Percentiles rank a stretch among this genome's conserved stretches.
Evolutionary conservation across 1,140 invertebrate species (phyloP).

Genomic region (Solenopsis invicta): DNA sequence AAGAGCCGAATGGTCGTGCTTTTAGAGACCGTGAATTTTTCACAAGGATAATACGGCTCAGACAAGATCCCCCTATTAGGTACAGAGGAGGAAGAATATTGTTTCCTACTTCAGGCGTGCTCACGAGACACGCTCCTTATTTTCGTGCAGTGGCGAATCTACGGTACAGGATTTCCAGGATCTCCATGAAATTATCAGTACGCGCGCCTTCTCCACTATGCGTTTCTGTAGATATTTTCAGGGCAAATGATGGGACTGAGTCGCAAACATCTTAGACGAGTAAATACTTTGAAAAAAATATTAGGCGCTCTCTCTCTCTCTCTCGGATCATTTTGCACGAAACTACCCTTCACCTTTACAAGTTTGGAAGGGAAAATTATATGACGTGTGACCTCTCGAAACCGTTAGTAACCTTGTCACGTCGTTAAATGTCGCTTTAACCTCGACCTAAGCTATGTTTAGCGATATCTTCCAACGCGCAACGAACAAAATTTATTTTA

Average conservation of each 20-base stretch:
- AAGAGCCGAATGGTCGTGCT: constrained; percentile 67
- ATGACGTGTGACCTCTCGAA: not conserved
- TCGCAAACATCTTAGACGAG: not conserved
- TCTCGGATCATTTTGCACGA: not conserved
- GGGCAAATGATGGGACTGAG: not conserved
- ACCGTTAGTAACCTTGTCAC: not conserved
- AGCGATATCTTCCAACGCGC: not conserved
- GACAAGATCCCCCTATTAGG: constrained; percentile 63
- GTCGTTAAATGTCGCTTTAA: constrained; percentile 17
- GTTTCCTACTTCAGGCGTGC: constrained; percentile 25
- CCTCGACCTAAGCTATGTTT: constrained; percentile 16
- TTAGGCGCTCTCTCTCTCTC: too few species aligned
- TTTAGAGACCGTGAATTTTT: constrained; percentile 78
- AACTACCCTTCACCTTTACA: not conserved
- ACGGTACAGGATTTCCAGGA: constrained; percentile 30
- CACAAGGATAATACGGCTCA: constrained; percentile 74
- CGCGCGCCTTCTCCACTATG: too few species aligned
- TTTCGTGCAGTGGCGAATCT: not conserved
- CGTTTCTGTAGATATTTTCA: not conserved
- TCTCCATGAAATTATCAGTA: constrained; percentile 55
- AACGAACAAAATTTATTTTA: constrained; percentile 12
- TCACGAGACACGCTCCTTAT: constrained; percentile 28
- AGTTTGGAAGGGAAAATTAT: not conserved
- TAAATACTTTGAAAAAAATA: not conserved
- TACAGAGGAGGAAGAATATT: constrained; percentile 61